A percentile compares a stretch with the other conserved stretches of the same genome.
phyloP scores from a whole-genome alignment of 2,797 vertebrate species.

The Lateolabrax maculatus region DNA sequence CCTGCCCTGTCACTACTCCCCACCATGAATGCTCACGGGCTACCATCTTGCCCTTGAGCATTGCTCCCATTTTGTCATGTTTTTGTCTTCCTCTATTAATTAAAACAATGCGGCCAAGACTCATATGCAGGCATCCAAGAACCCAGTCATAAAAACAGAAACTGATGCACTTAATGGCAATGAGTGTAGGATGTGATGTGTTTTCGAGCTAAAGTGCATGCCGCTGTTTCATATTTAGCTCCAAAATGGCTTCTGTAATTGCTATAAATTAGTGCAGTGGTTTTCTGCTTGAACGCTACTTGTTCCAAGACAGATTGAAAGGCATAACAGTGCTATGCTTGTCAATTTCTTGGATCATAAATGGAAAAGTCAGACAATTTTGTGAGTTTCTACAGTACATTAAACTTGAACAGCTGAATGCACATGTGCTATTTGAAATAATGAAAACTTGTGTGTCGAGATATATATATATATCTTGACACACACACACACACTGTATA shows the following conservation, averaged over 20 bases:
- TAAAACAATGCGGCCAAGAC: slow-evolving; percentile 56
- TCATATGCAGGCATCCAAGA: slow-evolving; percentile 40
- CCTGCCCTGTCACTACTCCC: slow-evolving; percentile 44
- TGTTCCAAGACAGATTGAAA: slow-evolving; percentile 39
- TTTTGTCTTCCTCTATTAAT: slow-evolving; percentile 46
- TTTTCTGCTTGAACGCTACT: slow-evolving; percentile 34
- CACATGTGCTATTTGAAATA: background rate
- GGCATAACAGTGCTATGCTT: slow-evolving; percentile 5
- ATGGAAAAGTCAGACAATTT: slow-evolving; percentile 13
- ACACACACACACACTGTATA: too few species aligned
- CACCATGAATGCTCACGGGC: slow-evolving; percentile 33
- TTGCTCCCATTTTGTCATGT: slow-evolving; percentile 52
- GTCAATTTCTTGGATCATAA: slow-evolving; percentile 29
- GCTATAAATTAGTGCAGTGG: slow-evolving; percentile 33
- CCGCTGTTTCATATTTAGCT: slow-evolving; percentile 35
- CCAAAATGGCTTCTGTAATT: slow-evolving; percentile 30
- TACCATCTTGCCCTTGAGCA: slow-evolving; percentile 59
- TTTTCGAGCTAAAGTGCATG: slow-evolving; percentile 41
- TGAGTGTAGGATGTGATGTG: slow-evolving; percentile 26
- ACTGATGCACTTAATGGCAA: slow-evolving; percentile 46
- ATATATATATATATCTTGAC: background rate
- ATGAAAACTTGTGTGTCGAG: slow-evolving; percentile 24
- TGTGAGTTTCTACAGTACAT: slow-evolving; percentile 29
- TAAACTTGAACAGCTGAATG: slow-evolving; percentile 18
- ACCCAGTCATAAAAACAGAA: slow-evolving; percentile 34